Base-by-base conservation (phyloP, 2,888 invertebrate genomes). In the Pristionchus maxplancki region DNA sequence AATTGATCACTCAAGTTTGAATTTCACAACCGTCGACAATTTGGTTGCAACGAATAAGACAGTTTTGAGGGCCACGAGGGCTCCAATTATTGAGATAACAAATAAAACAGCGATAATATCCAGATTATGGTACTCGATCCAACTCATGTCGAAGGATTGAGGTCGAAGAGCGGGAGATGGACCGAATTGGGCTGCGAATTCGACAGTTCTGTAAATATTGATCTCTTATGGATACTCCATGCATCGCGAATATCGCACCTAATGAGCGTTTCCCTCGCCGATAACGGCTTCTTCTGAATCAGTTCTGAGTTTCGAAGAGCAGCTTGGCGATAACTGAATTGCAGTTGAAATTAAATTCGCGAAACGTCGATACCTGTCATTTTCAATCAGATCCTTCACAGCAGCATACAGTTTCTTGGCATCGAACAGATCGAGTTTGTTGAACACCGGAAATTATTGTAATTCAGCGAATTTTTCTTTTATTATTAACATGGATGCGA, bases 101-200 rank as follows among this genome's bases (percentile, higher is more conserved):
- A 11, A 71, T 9, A n/a, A 78, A 78, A 78, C 2, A 20, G 24
- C 24, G 31, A 74, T 44, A 24, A 74, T 74, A 44, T 82, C 82
- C 1, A 20, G 28, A 53, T 82, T 82, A 37, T 82, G 31, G 50
- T 50, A 82, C n/a, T 82, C 82, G 82, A 82, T 82, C n/a, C 48
- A 50, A 20, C 17, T 82, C 82, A 82, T 82, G 37, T 82, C 82
- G 24, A 31, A 53, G 24, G 50, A 50, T 50, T 48, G 48, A 2
- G 82, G 82, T 28, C 82, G 48, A 24, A 82, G 81, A 40, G 81
- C 81, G 17, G 81, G 44, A 48, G 81, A 81, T 4, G 71, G 71
- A 71, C 71, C 71, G 37, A 71, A 71, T 71, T 71, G 15, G 17
- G 71, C 71, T 2, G 81, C 81, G 48, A 81, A 81, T 81, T 82